Evolutionary conservation across 1,140 invertebrate genomes (phyloP), one percentile per base, ranked within the genome.

Genomic region (Cydia pomonella): DNA sequence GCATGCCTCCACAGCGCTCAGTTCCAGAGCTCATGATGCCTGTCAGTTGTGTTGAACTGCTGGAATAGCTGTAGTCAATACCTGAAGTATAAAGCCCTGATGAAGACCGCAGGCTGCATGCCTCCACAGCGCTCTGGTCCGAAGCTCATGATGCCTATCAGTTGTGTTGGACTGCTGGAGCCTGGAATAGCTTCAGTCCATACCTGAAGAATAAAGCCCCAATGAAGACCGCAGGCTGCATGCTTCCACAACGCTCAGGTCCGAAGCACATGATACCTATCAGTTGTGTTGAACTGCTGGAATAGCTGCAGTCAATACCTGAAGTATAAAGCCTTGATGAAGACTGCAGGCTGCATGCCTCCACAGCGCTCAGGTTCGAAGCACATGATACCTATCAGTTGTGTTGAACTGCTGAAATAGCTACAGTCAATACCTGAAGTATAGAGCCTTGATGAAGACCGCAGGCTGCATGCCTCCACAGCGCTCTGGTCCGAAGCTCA

Each of bases 141-240:
- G n/a, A n/a, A 33, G 29, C 29, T 33, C 6, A 33, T 7, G 7
- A 33, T 33, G 29, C 29, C 29, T 7, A 33, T 33, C 29, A 33
- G 6, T 7, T 3, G 27, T 29, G 27, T 29, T 29, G 27, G 6
- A 3, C 27, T 29, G 27, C 6, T 29, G 27, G n/a, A n/a, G n/a
- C n/a, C n/a, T n/a, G n/a, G 3, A 29, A 12, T 10, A 3, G 63
- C 1, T 16, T 12, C 9, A 66, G n/a, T 27, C 23, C 16, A 76
- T 79, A 91, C n/a, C n/a, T n/a, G 73, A 92, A 91, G 72, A 91
- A 92, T 75, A 91, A 90, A 0, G 90, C 88, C 71, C 91, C 91
- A 41, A 90, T 82, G 69, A 92, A 92, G 29, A 92, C 90, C 18
- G 90, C 87, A 0, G 89, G 91, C 72, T 92, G 89, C 59, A 87